Evolutionary conservation across 2,113 vertebrate species (phyloP).

Genomic region (Indri indri): DNA sequence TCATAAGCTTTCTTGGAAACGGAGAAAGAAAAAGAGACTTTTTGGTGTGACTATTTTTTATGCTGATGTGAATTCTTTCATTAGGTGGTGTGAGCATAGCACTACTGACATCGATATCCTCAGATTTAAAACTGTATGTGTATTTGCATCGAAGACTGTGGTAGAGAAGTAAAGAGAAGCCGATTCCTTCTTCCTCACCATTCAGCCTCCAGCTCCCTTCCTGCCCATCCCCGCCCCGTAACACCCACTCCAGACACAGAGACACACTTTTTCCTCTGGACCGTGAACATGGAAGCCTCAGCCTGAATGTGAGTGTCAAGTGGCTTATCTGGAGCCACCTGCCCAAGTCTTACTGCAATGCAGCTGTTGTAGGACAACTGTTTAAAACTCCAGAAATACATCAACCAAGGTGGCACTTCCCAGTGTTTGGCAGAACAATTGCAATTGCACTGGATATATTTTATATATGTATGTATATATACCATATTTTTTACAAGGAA

Average conservation of each 20-base stretch:
- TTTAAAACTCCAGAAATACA: conserved; percentile 88
- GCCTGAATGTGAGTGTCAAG: conserved; percentile 87
- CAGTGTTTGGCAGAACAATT: conserved; percentile 83
- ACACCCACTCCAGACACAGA: conserved; percentile 53
- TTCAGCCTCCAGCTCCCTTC: conserved; percentile 35
- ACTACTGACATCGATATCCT: conserved; percentile 65
- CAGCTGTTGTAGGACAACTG: conserved; percentile 97
- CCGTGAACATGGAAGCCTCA: conserved; percentile 71
- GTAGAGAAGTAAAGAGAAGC: conserved; percentile 67
- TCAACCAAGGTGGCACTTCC: conserved; percentile 86
- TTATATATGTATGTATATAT: conserved; percentile 52
- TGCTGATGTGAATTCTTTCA: conserved; percentile 74
- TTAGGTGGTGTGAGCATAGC: conserved; percentile 5
- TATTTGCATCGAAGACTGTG: conserved; percentile 61
- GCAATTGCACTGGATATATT: conserved; percentile 80
- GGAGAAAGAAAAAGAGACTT: conserved; percentile 44
- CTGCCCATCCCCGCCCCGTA: neutral
- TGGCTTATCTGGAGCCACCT: conserved; percentile 89
- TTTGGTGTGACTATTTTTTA: conserved; percentile 83
- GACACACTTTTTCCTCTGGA: conserved; percentile 32
- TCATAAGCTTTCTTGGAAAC: conserved; percentile 55
- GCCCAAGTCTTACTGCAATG: conserved; percentile 87
- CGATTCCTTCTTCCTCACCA: conserved; percentile 36
- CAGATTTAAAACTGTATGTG: conserved; percentile 76
- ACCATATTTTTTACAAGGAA: conserved; percentile 86